Evolutionary conservation across 2,797 vertebrate genomes (phyloP).

Genomic region (Megaceryle alcyon): DNA sequence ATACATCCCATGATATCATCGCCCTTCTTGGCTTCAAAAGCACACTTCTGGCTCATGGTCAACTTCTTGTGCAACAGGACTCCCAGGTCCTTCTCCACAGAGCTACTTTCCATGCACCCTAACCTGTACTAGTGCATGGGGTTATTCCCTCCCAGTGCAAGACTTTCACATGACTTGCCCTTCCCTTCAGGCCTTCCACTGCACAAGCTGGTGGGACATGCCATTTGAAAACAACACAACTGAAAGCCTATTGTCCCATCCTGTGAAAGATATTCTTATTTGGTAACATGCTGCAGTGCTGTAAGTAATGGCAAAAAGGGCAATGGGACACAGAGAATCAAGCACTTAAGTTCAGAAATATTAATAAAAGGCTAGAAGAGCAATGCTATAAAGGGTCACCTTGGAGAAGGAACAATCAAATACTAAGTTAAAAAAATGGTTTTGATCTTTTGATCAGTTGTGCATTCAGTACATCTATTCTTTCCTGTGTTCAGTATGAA

Average conservation of each 20-base stretch:
- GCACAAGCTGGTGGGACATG: background rate
- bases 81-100: too few relatives aligned
- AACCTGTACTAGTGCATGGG: too few relatives aligned
- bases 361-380: background rate
- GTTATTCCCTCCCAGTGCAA: too few relatives aligned
- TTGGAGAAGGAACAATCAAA: background rate
- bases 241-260: background rate
- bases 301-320: background rate
- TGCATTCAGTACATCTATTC: background rate
- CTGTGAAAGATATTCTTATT: background rate
- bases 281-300: background rate
- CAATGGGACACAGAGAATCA: background rate
- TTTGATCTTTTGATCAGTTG: background rate
- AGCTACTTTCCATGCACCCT: too few relatives aligned
- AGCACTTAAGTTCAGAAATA: background rate
- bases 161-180: too few relatives aligned
- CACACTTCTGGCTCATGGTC: too few relatives aligned
- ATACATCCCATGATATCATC: too few relatives aligned
- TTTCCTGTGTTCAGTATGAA: background rate
- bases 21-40: too few relatives aligned
- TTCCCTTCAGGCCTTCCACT: background rate
- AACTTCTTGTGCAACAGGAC: too few relatives aligned
- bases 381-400: fast-evolving
- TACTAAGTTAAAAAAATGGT: background rate
- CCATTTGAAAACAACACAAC: background rate